Base-by-base conservation (phyloP, 2,888 invertebrate species). In the Tipula confusa region DNA sequence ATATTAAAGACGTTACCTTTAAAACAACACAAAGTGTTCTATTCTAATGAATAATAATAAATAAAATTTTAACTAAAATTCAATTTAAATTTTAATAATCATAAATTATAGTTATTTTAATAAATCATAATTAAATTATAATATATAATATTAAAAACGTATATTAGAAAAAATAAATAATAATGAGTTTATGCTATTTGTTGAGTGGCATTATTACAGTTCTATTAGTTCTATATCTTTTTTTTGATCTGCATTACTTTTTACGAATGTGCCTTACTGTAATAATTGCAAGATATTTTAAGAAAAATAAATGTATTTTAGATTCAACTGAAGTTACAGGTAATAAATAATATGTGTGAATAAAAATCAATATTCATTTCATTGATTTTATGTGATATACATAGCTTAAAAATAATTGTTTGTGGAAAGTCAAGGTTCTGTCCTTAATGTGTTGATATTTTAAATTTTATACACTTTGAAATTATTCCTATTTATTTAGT, bases 161-260 rank as follows among this genome's bases (percentile, higher is more conserved):
- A 43, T 15, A 43, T 36, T 9, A 43, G 0, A 64, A 9, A 64
- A 6, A 64, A 33, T 3, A 9, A 24, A 24, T 64, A 24, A 64
- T 24, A 64, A 64, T 64, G 64, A 64, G 64, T 64, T 24, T 64
- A 9, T 64, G 11, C 24, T 64, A 64, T 64, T 64, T 64, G 64
- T 64, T 24, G 64, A 64, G 64, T 64, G 64, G 64, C 24, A 24
- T 64, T 64, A 64, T 64, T 24, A 24, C 24, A 24, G 92, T 83
- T 87, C 64, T 64, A 11, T 64, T 64, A 6, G 24, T 92, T 84
- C 91, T 64, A 24, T 64, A 64, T 64, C 24, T 64, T 64, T 64
- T 64, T 64, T 7, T 93, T 86, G 95, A 96, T 89, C 89, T 95
- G 79, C 94, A 95, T 88, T 95, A 96, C 88, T 93, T 95, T 87